Percentiles rank a stretch among this genome's conserved stretches.
Evolutionary conservation across 1,140 invertebrate genomes (phyloP).

Genomic region (Nilaparvata lugens): DNA sequence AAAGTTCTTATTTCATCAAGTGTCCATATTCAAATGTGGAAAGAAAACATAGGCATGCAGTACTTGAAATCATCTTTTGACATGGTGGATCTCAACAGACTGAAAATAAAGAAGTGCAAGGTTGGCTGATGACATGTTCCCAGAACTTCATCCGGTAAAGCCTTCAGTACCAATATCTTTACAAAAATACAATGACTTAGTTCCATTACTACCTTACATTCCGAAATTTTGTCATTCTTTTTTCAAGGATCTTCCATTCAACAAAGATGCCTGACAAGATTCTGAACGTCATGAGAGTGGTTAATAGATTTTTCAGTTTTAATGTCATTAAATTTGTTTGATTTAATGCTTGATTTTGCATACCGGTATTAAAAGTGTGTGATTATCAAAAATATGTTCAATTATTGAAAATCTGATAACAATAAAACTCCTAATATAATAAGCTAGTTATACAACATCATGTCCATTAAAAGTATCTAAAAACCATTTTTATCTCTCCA

Average conservation of each 20-base stretch:
- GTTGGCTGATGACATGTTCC: neutral
- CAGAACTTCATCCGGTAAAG: constrained; percentile 1
- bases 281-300: neutral
- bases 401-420: no score
- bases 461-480: no score
- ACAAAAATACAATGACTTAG: constrained; percentile 6
- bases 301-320: no score
- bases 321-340: no score
- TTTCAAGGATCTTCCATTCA: constrained; percentile 9
- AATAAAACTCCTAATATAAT: no score
- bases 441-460: no score
- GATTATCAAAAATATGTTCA: no score
- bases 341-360: no score
- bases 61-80: constrained; percentile 7
- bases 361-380: no score
- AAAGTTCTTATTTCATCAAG: constrained; percentile 6
- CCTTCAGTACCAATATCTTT: constrained; percentile 5
- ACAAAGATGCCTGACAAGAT: neutral
- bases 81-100: constrained; percentile 8
- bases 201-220: constrained; percentile 9
- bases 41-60: constrained; percentile 6
- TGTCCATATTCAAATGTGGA: constrained; percentile 7
- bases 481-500: no score
- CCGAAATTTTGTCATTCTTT: constrained; percentile 9
- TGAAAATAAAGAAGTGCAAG: constrained; percentile 4